These are phyloP conservation scores for Salvelinus alpinus DNA, from an alignment of 2,113 vertebrate species.

Conservation along the genomic window DNA sequence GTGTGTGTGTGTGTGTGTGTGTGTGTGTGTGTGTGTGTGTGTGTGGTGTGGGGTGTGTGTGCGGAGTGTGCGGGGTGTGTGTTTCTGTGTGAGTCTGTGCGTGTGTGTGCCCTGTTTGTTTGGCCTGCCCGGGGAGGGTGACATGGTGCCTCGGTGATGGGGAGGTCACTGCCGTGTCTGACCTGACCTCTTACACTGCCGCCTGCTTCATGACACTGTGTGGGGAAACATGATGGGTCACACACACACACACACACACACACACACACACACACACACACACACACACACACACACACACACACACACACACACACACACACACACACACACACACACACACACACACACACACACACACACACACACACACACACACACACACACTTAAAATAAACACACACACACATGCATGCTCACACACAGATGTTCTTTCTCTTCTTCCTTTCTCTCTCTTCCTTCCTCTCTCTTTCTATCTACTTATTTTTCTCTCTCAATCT, in stretches of 20 bases:
- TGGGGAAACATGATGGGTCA: slow-evolving; percentile 49
- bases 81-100: slow-evolving; percentile 28
- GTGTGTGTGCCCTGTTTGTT: slow-evolving; percentile 66
- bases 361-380: too few species aligned
- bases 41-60: too few species aligned
- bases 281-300: too few species aligned
- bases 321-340: too few species aligned
- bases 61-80: too few species aligned
- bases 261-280: too few species aligned
- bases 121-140: slow-evolving; percentile 65
- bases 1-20: too few species aligned
- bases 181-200: slow-evolving; percentile 65
- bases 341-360: too few species aligned
- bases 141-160: slow-evolving; percentile 60
- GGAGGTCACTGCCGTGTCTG: slow-evolving; percentile 61
- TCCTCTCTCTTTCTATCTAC: background rate
- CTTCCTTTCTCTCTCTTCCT: background rate
- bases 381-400: too few species aligned
- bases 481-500: too few species aligned
- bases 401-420: background rate
- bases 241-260: slow-evolving; percentile 36
- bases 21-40: too few species aligned
- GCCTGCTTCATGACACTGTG: slow-evolving; percentile 65
- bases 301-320: too few species aligned
- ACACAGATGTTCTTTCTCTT: background rate